These are phyloP conservation scores for Apostichopus parvimensis DNA, from an alignment of 35 echinoderm and acorn worm species.

Conservation along the genomic window DNA sequence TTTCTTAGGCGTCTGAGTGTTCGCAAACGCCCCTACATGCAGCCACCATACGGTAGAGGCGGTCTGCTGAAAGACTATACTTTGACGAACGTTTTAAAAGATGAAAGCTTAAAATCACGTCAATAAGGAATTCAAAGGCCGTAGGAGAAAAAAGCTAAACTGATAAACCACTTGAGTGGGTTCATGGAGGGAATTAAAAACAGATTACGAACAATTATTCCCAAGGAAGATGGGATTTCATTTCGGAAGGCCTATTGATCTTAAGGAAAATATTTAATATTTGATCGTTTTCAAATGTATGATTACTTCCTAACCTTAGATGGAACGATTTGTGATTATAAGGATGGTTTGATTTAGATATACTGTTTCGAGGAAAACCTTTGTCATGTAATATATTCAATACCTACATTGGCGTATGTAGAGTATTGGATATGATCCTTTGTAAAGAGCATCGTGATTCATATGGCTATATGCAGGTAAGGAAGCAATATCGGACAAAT, in stretches of 20 bases:
- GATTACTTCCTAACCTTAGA: not conserved
- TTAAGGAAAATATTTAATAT: not conserved
- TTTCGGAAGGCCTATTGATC: slow-evolving; percentile 5
- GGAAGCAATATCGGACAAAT: too few relatives aligned
- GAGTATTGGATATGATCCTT: too few relatives aligned
- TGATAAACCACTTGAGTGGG: slow-evolving; percentile 11
- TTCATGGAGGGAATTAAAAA: slow-evolving; percentile 31
- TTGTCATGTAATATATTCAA: too few relatives aligned
- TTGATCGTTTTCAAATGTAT: slow-evolving; percentile 21
- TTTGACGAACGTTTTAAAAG: too few relatives aligned
- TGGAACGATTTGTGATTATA: not conserved
- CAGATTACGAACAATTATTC: slow-evolving; percentile 46
- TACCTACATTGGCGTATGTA: too few relatives aligned
- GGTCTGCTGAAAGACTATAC: slow-evolving; percentile 31
- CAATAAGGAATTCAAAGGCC: not conserved
- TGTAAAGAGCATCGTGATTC: too few relatives aligned
- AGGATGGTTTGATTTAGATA: not conserved
- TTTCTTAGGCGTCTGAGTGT: not conserved
- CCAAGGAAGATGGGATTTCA: slow-evolving; percentile 25
- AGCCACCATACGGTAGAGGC: slow-evolving; percentile 46
- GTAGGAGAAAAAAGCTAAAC: not conserved
- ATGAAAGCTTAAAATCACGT: not conserved
- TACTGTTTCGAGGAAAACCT: too few relatives aligned
- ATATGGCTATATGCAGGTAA: too few relatives aligned
- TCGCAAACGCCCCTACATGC: slow-evolving; percentile 13